These are phyloP conservation scores for Rhynchophorus ferrugineus DNA, from an alignment of 1,140 invertebrate genomes.

Conservation along the genomic window DNA sequence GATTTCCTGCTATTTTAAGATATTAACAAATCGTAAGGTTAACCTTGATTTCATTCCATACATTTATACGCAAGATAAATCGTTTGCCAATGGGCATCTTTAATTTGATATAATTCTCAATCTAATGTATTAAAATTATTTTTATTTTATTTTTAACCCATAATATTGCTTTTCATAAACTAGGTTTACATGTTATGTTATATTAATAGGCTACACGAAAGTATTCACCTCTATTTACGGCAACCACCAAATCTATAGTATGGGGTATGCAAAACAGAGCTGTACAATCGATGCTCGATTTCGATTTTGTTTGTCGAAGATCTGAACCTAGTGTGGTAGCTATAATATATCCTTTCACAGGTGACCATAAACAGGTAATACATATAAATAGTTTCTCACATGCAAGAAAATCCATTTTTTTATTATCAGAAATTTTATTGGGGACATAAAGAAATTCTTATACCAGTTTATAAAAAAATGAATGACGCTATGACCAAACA, in stretches of 20 bases:
- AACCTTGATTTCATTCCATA: too few relatives aligned
- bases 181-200: too few relatives aligned
- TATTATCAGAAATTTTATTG: slow-evolving; percentile 83
- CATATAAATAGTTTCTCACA: too few relatives aligned
- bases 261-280: slow-evolving; percentile 99
- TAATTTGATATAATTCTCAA: too few relatives aligned
- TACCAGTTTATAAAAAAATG: slow-evolving; percentile 97
- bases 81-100: too few relatives aligned
- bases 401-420: too few relatives aligned
- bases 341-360: slow-evolving; percentile 97
- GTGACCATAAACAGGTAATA: slow-evolving; percentile 84
- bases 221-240: slow-evolving; percentile 60
- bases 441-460: slow-evolving; percentile 96
- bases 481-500: slow-evolving; percentile 93
- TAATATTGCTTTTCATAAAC: too few relatives aligned
- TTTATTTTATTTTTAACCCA: too few relatives aligned
- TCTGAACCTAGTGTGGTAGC: slow-evolving; percentile 84
- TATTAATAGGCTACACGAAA: slow-evolving; percentile 11
- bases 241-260: slow-evolving; percentile 86
- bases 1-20: too few relatives aligned
- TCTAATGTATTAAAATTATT: too few relatives aligned
- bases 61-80: too few relatives aligned
- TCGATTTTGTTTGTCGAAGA: slow-evolving; percentile 96
- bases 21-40: too few relatives aligned
- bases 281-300: slow-evolving; percentile 98